Conservation (phyloP, 1,140 invertebrate species). For the Hyphantria cunea region DNA sequence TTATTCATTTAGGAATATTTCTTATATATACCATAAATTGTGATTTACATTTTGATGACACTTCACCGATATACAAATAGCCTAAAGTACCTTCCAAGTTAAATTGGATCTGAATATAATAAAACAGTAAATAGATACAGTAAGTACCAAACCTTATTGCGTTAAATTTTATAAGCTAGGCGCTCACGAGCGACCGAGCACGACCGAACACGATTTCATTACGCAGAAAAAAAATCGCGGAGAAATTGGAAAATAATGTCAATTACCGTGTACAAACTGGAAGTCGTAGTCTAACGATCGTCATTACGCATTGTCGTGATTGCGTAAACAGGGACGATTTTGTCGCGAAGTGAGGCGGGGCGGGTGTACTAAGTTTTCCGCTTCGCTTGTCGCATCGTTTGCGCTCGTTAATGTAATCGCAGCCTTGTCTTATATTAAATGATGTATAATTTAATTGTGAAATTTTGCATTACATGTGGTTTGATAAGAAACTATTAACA, state of each 20-base stretch:
- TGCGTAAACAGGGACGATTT: conserved; percentile 74
- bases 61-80: conserved; percentile 12
- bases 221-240: conserved; percentile 55
- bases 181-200: conserved; percentile 54
- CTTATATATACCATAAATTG: background rate
- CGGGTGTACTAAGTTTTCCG: conserved; percentile 59
- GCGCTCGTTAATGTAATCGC: conserved; percentile 66
- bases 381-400: conserved; percentile 59
- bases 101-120: conserved; percentile 27
- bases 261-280: conserved; percentile 66
- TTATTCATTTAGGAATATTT: too few relatives aligned
- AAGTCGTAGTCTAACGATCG: conserved; percentile 66
- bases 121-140: conserved; percentile 17
- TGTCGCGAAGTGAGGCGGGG: conserved; percentile 58
- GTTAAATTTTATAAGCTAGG: conserved; percentile 39
- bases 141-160: conserved; percentile 23
- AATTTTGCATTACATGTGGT: background rate
- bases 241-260: conserved; percentile 78
- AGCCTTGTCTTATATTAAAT: conserved; percentile 55
- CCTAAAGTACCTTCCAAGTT: conserved; percentile 11
- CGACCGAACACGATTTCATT: conserved; percentile 63
- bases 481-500: too few relatives aligned
- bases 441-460: conserved; percentile 25
- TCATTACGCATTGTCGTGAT: conserved; percentile 77
- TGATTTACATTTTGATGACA: conserved; percentile 12